These are phyloP conservation scores for Cinclus mexicanus DNA, from an alignment of 2,113 vertebrate species.

Conservation along the genomic window DNA sequence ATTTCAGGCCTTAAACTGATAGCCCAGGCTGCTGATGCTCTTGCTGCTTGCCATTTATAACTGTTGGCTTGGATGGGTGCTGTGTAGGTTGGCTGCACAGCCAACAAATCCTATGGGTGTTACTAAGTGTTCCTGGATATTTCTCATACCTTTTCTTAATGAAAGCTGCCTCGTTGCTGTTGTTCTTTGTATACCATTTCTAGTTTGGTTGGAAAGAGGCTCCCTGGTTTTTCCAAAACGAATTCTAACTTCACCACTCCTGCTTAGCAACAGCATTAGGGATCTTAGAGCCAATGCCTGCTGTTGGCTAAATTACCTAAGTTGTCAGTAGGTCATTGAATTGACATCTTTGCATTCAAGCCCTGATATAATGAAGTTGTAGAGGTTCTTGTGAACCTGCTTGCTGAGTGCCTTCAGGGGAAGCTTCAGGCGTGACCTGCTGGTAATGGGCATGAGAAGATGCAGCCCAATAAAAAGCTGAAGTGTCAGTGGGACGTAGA, in stretches of 20 bases:
- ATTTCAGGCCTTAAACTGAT: not conserved
- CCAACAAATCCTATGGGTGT: not conserved
- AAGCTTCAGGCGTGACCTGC: not conserved
- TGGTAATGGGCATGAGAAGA: rapidly evolving
- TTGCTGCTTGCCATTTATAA: slow-evolving; percentile 36
- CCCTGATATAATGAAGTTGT: rapidly evolving
- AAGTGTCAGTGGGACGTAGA: not conserved
- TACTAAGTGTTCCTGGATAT: not conserved
- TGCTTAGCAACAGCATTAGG: slow-evolving; percentile 29
- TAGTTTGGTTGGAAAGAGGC: not conserved
- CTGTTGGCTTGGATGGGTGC: not conserved
- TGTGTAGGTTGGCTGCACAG: not conserved
- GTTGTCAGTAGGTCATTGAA: not conserved
- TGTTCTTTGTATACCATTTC: not conserved
- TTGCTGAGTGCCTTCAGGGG: not conserved
- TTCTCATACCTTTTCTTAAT: not conserved
- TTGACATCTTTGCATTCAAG: not conserved
- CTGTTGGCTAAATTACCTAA: not conserved
- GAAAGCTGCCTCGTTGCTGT: not conserved
- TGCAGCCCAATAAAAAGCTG: not conserved
- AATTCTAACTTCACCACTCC: not conserved
- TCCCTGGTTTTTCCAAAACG: slow-evolving; percentile 44
- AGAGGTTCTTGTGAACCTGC: not conserved
- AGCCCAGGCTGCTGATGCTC: not conserved
- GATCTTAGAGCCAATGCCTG: not conserved